These are phyloP conservation scores for Todiramphus saurophagus DNA, from an alignment of 2,113 vertebrate genomes.

Conservation along the genomic window DNA sequence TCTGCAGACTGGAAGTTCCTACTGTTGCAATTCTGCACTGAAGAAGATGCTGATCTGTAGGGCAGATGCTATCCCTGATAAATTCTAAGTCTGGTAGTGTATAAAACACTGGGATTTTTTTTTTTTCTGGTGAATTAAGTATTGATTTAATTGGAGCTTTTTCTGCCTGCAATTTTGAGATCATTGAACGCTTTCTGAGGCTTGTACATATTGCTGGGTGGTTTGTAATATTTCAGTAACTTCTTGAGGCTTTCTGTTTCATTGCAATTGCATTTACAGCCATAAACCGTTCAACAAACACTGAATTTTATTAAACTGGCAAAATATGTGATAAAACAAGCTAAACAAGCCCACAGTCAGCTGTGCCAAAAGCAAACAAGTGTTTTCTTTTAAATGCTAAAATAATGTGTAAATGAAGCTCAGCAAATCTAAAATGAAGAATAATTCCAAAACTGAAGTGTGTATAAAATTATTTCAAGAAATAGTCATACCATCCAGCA, in stretches of 20 bases:
- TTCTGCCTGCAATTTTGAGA: constrained; percentile 33
- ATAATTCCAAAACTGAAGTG: background rate
- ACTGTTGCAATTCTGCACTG: background rate
- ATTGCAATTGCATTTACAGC: constrained; percentile 36
- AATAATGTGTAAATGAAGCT: background rate
- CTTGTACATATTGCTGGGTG: constrained; percentile 21
- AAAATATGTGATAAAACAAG: constrained; percentile 49
- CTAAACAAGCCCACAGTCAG: background rate
- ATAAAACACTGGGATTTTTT: background rate
- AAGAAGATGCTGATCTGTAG: constrained; percentile 25
- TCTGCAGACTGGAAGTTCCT: constrained; percentile 31
- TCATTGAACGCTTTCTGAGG: constrained; percentile 16
- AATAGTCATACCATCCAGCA: background rate
- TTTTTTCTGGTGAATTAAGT: constrained; percentile 18
- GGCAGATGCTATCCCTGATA: constrained; percentile 37
- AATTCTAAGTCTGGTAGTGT: background rate
- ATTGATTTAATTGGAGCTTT: constrained; percentile 42
- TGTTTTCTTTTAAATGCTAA: constrained; percentile 33
- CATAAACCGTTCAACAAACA: constrained; percentile 54
- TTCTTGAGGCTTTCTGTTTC: constrained; percentile 55
- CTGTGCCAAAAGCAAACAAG: constrained; percentile 49
- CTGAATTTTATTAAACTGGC: constrained; percentile 58
- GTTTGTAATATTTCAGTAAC: constrained; percentile 39
- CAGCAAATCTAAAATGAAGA: background rate
- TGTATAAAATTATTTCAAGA: constrained; percentile 11